Evolutionary conservation across 2,797 vertebrate species (phyloP).

Genomic region (Masticophis lateralis): DNA sequence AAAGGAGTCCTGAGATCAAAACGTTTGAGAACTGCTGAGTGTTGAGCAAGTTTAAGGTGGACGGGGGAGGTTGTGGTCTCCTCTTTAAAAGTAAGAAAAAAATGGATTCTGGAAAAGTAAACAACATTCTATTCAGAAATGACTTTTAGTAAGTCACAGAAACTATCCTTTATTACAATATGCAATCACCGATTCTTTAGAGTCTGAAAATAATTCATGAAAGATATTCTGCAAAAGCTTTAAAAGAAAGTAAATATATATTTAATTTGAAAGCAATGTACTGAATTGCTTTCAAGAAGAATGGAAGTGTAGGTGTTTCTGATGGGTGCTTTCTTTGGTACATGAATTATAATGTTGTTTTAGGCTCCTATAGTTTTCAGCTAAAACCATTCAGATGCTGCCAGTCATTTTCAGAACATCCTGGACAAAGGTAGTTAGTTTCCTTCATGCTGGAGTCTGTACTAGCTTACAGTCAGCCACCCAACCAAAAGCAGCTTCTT

Average conservation of each 20-base stretch:
- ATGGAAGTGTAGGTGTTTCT: neutral
- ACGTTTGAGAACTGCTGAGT: neutral
- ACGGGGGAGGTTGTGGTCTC: neutral
- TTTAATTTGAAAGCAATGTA: neutral
- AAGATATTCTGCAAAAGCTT: neutral
- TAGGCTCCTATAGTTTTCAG: neutral
- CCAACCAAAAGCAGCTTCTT: neutral
- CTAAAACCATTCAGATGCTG: neutral
- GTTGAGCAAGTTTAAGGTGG: neutral
- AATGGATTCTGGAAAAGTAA: neutral
- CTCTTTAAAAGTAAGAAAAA: neutral
- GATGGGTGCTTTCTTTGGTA: neutral
- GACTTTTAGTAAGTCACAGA: neutral
- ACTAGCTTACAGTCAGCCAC: neutral
- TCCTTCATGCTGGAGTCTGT: neutral
- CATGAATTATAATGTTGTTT: neutral
- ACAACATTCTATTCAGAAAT: neutral
- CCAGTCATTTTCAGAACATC: neutral
- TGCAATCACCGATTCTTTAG: neutral
- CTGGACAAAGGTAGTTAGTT: neutral
- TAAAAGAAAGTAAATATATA: neutral
- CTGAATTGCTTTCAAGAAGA: neutral
- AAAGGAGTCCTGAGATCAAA: neutral
- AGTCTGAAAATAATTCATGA: neutral
- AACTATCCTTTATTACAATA: neutral